Evolutionary conservation across 2,888 invertebrate species (phyloP), one percentile per base, ranked within the genome.

Genomic region (Meghimatium bilineatum): DNA sequence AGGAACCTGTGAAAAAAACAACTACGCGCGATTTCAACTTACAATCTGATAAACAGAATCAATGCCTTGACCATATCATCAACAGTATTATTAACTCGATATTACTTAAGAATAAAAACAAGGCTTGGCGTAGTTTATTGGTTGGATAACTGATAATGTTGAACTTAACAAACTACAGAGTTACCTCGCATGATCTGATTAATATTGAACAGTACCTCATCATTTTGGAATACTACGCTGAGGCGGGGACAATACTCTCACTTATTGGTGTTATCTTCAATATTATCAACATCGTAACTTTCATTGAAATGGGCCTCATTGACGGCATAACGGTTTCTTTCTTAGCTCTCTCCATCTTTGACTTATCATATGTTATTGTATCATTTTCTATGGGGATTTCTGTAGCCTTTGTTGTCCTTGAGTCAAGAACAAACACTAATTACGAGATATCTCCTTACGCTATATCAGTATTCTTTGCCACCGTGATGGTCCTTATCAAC

Each of bases 321-420:
- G 71, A 80, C 52, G 66, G 71, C 20, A 52, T 80, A 2, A 80
- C 80, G 0, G 36, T 80, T 17, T 69, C 52, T 20, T 69, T 80
- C 6, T 49, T 69, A 1, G 44, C 32, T 14, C 26, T 80, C 2
- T 71, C 80, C 5, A 12, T 69, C 8, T 80, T 52, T 23, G 80
- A 80, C 14, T 26, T 69, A 23, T 0, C 2, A 0, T 69, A 26
- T 20, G 0, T 56, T 6, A 49, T 49, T 10, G 3, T 38, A 5
- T 14, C 32, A 29, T 49, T 69, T 12, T 52, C 26, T 14, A 17
- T 26, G 8, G 71, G 29, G 6, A n/a, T 52, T 5, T 20, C 80
- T 0, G 1, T 20, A 1, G 34, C 34, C 1, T 52, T 80, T 17
- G 26, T 8, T 20, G 12, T 34, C 12, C 6, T 26, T 23, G 49